Evolutionary conservation across 2,113 vertebrate species (phyloP).

Genomic region (Notarius lentiginosus): DNA sequence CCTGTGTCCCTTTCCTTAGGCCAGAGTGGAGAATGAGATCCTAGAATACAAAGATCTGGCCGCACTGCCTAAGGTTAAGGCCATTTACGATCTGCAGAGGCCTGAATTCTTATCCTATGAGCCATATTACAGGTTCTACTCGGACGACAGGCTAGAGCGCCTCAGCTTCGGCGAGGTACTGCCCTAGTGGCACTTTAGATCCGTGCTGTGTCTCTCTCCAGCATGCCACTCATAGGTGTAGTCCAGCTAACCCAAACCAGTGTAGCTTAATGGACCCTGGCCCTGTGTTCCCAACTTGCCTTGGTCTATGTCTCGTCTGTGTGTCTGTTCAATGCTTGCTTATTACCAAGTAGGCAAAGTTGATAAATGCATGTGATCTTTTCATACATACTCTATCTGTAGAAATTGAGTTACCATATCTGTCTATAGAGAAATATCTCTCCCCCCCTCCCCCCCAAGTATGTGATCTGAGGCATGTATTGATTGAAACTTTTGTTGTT

Average conservation of each 20-base stretch:
- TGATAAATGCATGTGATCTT: slow-evolving; percentile 23
- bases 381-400: not conserved
- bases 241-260: slow-evolving; percentile 27
- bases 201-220: slow-evolving; percentile 24
- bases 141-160: slow-evolving; percentile 94
- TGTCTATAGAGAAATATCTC: not conserved
- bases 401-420: not conserved
- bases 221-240: slow-evolving; percentile 38
- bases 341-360: not conserved
- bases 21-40: slow-evolving; percentile 98
- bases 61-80: slow-evolving; percentile 98
- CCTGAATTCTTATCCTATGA: slow-evolving; percentile 96
- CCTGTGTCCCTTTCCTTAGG: slow-evolving; percentile 78
- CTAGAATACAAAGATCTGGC: slow-evolving; percentile 99
- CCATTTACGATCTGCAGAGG: slow-evolving; percentile 97
- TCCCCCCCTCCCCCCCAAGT: too few species aligned
- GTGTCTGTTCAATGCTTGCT: slow-evolving; percentile 24
- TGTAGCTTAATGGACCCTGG: slow-evolving; percentile 36
- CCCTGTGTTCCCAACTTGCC: slow-evolving; percentile 15
- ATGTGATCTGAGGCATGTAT: slow-evolving; percentile 1
- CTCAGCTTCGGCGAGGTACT: slow-evolving; percentile 98
- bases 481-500: not conserved
- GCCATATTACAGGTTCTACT: slow-evolving; percentile 92
- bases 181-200: slow-evolving; percentile 48
- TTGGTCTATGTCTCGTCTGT: slow-evolving; percentile 23